phyloP scores from a whole-genome alignment of 2,888 invertebrate species.

The Drosophila meridiana region DNA sequence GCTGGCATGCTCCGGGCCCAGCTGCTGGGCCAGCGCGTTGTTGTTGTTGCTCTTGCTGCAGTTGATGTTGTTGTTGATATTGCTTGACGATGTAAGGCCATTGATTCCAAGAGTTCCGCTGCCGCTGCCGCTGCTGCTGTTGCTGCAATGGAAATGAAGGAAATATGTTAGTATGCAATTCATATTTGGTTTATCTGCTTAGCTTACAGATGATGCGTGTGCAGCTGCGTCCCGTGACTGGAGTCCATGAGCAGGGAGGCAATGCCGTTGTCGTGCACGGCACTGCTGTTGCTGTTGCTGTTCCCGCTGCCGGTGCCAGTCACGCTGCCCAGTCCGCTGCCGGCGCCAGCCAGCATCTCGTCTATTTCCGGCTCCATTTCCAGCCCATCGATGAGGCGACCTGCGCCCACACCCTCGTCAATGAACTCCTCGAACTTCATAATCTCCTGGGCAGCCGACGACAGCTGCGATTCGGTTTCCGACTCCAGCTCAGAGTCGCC shows the following conservation, averaged over 20 bases:
- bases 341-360: conserved; percentile 68
- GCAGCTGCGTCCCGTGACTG: conserved; percentile 53
- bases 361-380: conserved; percentile 83
- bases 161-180: not conserved
- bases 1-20: conserved; percentile 43
- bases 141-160: conserved; percentile 7
- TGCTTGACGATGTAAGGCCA: conserved; percentile 82
- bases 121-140: conserved; percentile 63
- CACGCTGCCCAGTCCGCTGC: conserved; percentile 65
- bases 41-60: conserved; percentile 59
- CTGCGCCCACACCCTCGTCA: conserved; percentile 81
- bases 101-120: conserved; percentile 80
- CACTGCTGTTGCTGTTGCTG: conserved; percentile 67
- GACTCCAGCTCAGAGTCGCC: conserved; percentile 82
- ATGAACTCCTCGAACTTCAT: conserved; percentile 83
- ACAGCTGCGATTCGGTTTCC: conserved; percentile 82
- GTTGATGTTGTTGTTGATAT: conserved; percentile 69
- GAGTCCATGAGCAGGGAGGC: conserved; percentile 61
- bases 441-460: conserved; percentile 80
- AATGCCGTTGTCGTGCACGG: conserved; percentile 61
- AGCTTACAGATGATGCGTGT: conserved; percentile 68
- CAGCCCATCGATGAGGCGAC: conserved; percentile 80
- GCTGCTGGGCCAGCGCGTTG: conserved; percentile 55
- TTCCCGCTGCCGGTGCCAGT: conserved; percentile 65
- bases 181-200: not conserved